Percentiles rank a stretch among this genome's conserved stretches.
Conservation (phyloP, 2,797 vertebrate species). For the Leuciscus waleckii region DNA sequence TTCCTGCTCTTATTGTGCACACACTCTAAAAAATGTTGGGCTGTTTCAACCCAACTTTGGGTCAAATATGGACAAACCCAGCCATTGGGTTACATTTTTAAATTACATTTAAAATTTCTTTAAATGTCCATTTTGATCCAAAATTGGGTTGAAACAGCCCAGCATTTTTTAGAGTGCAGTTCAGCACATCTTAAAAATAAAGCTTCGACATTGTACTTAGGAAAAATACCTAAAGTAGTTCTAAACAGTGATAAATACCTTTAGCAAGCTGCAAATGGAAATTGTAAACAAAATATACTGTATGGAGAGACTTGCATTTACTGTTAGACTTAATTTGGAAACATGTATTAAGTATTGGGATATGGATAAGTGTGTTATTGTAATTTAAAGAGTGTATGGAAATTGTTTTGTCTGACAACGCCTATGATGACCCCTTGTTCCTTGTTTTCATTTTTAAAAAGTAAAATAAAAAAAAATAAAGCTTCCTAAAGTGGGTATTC, state of each 20-base stretch:
- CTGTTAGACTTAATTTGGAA: not conserved
- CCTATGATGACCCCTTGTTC: not conserved
- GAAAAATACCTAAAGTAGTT: not conserved
- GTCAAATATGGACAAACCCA: no score
- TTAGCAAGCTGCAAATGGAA: not conserved
- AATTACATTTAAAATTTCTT: no score
- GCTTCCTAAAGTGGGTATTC: not conserved
- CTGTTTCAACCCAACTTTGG: no score
- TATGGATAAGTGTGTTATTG: not conserved
- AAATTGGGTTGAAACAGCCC: no score
- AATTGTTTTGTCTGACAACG: not conserved
- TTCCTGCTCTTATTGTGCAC: not conserved
- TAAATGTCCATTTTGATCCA: no score
- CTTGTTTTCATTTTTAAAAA: not conserved
- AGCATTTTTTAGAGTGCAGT: no score
- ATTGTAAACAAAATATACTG: not conserved
- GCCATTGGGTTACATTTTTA: no score
- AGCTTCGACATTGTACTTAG: not conserved
- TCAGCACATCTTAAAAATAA: not conserved
- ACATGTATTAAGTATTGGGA: not conserved
- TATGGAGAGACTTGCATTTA: not conserved
- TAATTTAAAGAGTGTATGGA: not conserved
- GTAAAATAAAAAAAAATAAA: no score
- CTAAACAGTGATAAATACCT: not conserved
- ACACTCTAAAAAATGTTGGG: no score